phyloP scores from a whole-genome alignment of 2,797 vertebrate genomes.

The Naso thynnoides region DNA sequence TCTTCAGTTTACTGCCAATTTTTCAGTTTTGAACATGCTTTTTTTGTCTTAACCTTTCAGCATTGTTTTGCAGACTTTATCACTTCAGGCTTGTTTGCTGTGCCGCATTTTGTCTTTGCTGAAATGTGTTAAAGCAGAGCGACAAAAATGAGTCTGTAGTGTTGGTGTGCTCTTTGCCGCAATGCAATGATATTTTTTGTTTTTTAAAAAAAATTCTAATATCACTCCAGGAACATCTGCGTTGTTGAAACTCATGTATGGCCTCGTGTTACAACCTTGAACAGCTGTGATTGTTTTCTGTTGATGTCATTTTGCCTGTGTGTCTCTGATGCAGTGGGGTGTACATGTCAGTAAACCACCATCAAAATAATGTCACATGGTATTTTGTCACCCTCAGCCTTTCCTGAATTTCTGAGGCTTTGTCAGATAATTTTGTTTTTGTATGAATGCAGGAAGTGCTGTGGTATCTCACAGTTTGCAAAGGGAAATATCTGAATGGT shows the following conservation, averaged over 20 bases:
- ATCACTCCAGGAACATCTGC: constrained; percentile 56
- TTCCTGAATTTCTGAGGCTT: constrained; percentile 20
- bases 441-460: constrained; percentile 12
- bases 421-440: constrained; percentile 15
- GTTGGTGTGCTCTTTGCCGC: constrained; percentile 46
- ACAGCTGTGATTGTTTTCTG: constrained; percentile 52
- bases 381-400: constrained; percentile 30
- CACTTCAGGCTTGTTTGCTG: constrained; percentile 6
- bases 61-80: constrained; percentile 33
- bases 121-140: constrained; percentile 18
- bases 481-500: constrained; percentile 22
- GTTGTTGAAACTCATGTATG: constrained; percentile 48
- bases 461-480: constrained; percentile 10
- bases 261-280: constrained; percentile 68
- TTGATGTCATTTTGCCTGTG: constrained; percentile 54
- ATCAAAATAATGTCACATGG: constrained; percentile 32
- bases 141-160: constrained; percentile 21
- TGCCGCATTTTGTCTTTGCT: constrained; percentile 34
- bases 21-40: constrained; percentile 8
- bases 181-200: constrained; percentile 15
- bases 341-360: constrained; percentile 50
- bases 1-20: constrained; percentile 55
- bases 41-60: not conserved
- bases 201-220: not conserved
- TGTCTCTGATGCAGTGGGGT: constrained; percentile 57